Evolutionary conservation across 2,797 vertebrate species (phyloP).

Genomic region (Acridotheres tristis): DNA sequence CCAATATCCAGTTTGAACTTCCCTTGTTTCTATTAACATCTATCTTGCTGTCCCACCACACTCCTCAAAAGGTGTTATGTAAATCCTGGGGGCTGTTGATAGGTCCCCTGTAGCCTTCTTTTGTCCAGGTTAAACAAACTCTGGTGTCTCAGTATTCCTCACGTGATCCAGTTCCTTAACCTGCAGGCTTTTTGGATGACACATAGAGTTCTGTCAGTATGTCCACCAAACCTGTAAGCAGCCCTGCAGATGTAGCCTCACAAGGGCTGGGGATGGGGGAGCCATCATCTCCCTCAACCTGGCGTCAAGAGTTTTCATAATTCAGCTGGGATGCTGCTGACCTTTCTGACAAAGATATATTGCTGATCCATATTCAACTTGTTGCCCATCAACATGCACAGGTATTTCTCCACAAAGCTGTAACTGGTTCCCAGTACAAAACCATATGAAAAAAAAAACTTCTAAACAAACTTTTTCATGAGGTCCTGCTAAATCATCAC

Average conservation of each 20-base stretch:
- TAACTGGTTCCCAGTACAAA: neutral
- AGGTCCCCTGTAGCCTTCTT: neutral
- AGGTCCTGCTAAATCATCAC: neutral
- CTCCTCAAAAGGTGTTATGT: neutral
- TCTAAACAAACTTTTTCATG: neutral
- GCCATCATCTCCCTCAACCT: neutral
- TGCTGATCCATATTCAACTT: neutral
- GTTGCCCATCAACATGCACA: fast-evolving
- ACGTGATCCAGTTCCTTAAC: neutral
- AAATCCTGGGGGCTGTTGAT: neutral
- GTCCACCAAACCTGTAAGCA: neutral
- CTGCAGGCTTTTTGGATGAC: no score
- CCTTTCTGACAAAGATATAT: neutral
- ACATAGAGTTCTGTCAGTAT: neutral
- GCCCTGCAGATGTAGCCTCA: neutral
- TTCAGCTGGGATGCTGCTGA: neutral
- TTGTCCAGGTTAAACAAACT: neutral
- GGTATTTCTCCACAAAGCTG: neutral
- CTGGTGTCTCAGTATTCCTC: neutral
- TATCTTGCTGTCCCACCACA: neutral
- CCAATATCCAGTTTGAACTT: neutral
- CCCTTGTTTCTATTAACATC: neutral
- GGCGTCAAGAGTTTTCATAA: neutral
- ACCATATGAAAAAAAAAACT: fast-evolving
- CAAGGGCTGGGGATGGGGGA: neutral